Percentiles rank a stretch among this genome's conserved stretches.
These are phyloP conservation scores for Apodemus sylvaticus DNA, from an alignment of 2,113 vertebrate species.

Conservation along the genomic window DNA sequence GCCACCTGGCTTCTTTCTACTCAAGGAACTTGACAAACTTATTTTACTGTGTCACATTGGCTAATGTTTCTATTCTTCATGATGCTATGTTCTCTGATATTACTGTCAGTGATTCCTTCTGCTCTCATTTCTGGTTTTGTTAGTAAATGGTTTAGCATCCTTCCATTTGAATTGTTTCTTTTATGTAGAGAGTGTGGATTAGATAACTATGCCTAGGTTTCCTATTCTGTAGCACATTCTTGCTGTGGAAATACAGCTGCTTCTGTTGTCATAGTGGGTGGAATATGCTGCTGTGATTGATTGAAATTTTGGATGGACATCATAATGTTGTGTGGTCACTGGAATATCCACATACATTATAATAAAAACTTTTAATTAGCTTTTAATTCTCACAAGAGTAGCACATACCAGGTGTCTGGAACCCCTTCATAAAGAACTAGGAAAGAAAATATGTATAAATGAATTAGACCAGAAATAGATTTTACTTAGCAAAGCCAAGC, in stretches of 20 bases:
- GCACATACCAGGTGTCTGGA: background rate
- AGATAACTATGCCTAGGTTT: background rate
- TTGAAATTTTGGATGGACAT: background rate
- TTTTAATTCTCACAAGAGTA: background rate
- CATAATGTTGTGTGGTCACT: background rate
- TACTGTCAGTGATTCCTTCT: background rate
- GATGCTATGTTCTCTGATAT: background rate
- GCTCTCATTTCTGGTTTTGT: constrained; percentile 9
- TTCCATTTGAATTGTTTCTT: background rate
- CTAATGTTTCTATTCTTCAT: background rate
- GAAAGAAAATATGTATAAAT: constrained; percentile 20
- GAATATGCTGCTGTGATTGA: background rate
- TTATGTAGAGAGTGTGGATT: background rate
- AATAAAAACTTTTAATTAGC: background rate
- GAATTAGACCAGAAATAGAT: background rate
- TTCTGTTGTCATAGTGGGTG: background rate
- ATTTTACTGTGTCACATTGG: background rate
- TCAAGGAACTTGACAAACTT: background rate
- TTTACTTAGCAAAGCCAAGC: background rate
- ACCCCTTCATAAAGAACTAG: background rate
- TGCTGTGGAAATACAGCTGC: background rate
- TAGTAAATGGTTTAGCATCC: background rate
- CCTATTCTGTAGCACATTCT: background rate
- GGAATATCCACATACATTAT: background rate
- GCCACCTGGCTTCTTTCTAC: background rate